Base-by-base conservation (phyloP, 2,888 invertebrate species). In the Agrotis ipsilon region DNA sequence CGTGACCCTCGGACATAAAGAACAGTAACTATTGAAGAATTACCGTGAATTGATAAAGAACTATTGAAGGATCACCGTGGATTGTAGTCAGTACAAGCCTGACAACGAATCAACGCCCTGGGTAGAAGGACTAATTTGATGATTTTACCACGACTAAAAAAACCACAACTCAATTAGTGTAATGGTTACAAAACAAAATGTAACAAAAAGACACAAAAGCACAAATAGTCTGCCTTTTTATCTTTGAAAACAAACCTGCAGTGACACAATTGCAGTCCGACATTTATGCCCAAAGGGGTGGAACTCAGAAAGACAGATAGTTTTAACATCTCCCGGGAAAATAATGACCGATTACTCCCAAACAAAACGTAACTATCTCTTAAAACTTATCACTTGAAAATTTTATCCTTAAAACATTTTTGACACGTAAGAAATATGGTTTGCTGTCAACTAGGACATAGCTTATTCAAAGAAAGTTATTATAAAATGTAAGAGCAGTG, bases 301-400 rank as follows among this genome's bases (percentile, higher is more conserved):
- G 3, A n/a, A 39, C 11, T 11, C 27, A n/a, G 7, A 61, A 58
- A 57, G 72, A 70, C 21, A 24, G 13, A 74, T 70, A 43, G 24
- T 51, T 70, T 57, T n/a, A n/a, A 45, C 32, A 2, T n/a, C 59
- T 45, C 32, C n/a, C 0, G 24, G 43, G 78, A 39, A 49, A n/a
- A 52, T 62, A 59, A 52, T 59, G 52, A 60, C 60, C 48, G 74
- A 75, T 52, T 63, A 67, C 64, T 55, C 16, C 1, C 21, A 67
- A 55, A 57, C 19, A 57, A 43, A 57, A 21, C 39, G n/a, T 43
- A 19, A 58, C 46, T 32, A 72, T 63, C 57, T 66, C 58, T 75
- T 71, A 70, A 74, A 84, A 76, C 54, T 78, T 61, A 24, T 70
- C 32, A 65, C 64, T 78, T 72, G 63, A 76, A 84, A 84, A 78